Evolutionary conservation across 2,888 invertebrate species (phyloP).

Genomic region (Drosophila macrospina): DNA sequence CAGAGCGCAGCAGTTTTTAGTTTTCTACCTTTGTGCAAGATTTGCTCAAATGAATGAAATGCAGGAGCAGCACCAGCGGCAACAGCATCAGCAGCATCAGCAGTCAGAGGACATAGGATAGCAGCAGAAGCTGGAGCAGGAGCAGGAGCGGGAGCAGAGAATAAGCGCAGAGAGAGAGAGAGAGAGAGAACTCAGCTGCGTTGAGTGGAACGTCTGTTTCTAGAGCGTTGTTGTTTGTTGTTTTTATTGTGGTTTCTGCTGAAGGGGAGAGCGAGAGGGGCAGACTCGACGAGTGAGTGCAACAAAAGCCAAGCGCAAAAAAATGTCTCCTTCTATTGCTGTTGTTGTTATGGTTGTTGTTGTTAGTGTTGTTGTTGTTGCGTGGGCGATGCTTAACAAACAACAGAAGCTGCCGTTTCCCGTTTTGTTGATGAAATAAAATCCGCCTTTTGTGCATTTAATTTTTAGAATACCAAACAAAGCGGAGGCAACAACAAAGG

Average conservation of each 20-base stretch:
- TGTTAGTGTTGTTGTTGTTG: slow-evolving; percentile 54
- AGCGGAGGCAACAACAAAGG: slow-evolving; percentile 78
- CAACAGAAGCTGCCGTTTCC: slow-evolving; percentile 81
- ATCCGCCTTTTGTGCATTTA: slow-evolving; percentile 82
- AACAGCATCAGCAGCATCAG: slow-evolving; percentile 35
- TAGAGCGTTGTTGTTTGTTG: slow-evolving; percentile 63
- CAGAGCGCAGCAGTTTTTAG: slow-evolving; percentile 75
- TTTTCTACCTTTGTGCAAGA: slow-evolving; percentile 74
- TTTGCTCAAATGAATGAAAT: slow-evolving; percentile 60
- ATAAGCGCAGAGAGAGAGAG: slow-evolving; percentile 25
- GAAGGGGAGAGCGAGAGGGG: slow-evolving; percentile 4
- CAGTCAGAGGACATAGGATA: slow-evolving; percentile 5
- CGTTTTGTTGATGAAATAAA: slow-evolving; percentile 81
- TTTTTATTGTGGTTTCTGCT: slow-evolving; percentile 54
- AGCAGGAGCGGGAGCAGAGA: slow-evolving; percentile 5
- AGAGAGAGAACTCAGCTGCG: slow-evolving; percentile 64
- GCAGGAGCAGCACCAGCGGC: slow-evolving; percentile 33
- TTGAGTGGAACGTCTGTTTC: slow-evolving; percentile 79
- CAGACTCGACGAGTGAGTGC: slow-evolving; percentile 46
- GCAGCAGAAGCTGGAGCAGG: not conserved
- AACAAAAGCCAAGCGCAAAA: slow-evolving; percentile 64
- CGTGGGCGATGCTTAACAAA: slow-evolving; percentile 80
- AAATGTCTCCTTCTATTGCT: slow-evolving; percentile 68
- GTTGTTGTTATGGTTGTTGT: slow-evolving; percentile 31
- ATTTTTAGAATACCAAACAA: slow-evolving; percentile 79